Base-by-base conservation (phyloP, 2,888 invertebrate species). In the Drosophila paramelanica region DNA sequence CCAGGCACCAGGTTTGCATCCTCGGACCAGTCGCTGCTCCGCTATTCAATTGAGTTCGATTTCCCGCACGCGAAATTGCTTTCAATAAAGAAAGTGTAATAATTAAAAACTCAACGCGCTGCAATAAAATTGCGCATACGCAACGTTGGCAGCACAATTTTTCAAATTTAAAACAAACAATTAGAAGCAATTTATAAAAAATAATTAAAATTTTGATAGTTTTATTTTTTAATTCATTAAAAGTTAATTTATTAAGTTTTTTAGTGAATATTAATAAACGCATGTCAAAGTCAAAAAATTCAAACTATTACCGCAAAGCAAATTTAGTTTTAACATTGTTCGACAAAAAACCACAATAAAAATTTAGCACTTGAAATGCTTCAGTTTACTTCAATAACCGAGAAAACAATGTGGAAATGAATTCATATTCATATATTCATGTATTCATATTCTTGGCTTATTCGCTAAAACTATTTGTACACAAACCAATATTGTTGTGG, bases 31-130 rank as follows among this genome's bases (percentile, higher is more conserved):
- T 43, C 20, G n/a, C 39, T 58, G 27, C 47, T 46, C n/a, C 38
- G 38, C 67, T 77, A 39, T 71, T 25, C 39, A 56, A 57, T 59
- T 64, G 42, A 47, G 25, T 57, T 49, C 47, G 33, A 25, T 43
- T 25, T 36, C 8, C 33, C 23, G 7, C 20, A 23, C 14, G 50
- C 20, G 4, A 27, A 31, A 47, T n/a, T 56, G 41, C 46, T 53
- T 20, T 43, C 20, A 38, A 56, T 43, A 23, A 47, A 8, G 27
- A 43, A 52, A 38, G n/a, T 58, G 38, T n/a, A n/a, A 56, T 57
- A 56, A 59, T 52, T 59, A 51, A 67, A 57, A 61, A 55, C 50
- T 67, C 25, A 53, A 38, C 43, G 17, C n/a, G 10, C 39, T 11
- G 10, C 4, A 23, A n/a, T 2, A 11, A 23, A 27, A 42, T 49